These are phyloP conservation scores for Dendronephthya gigantea DNA, from an alignment of 64 coral and sea anemone species.

Conservation along the genomic window DNA sequence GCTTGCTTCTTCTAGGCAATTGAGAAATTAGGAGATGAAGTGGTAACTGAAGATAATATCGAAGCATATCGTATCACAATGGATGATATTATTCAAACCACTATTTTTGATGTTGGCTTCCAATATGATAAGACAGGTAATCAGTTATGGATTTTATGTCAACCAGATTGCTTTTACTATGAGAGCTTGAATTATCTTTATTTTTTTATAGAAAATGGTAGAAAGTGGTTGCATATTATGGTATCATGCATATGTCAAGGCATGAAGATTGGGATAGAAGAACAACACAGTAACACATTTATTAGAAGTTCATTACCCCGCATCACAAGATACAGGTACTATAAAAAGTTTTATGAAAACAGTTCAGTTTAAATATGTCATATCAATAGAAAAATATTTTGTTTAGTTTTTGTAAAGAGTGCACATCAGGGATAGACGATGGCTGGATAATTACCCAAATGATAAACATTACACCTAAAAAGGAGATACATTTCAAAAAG, in stretches of 20 bases:
- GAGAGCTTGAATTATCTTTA: too few species aligned
- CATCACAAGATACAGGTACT: not conserved
- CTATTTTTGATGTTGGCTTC: not conserved
- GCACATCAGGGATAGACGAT: not conserved
- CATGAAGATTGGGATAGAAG: not conserved
- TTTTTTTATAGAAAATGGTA: not conserved
- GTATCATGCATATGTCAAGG: not conserved
- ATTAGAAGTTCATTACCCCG: not conserved
- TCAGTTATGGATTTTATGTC: too few species aligned
- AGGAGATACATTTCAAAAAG: too few species aligned
- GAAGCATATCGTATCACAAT: not conserved
- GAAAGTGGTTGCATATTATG: not conserved
- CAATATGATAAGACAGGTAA: constrained; percentile 1
- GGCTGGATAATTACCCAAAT: not conserved
- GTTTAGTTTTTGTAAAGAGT: constrained; percentile 6
- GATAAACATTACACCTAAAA: not conserved
- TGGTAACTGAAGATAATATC: not conserved
- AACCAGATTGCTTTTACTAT: not conserved
- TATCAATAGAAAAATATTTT: not conserved
- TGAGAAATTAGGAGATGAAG: not conserved
- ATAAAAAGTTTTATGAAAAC: not conserved
- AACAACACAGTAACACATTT: not conserved
- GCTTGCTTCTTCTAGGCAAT: not conserved
- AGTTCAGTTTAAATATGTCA: not conserved
- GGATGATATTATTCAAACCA: not conserved